Evolutionary conservation across 2,797 vertebrate species (phyloP).

Genomic region (Etheostoma perlongum): DNA sequence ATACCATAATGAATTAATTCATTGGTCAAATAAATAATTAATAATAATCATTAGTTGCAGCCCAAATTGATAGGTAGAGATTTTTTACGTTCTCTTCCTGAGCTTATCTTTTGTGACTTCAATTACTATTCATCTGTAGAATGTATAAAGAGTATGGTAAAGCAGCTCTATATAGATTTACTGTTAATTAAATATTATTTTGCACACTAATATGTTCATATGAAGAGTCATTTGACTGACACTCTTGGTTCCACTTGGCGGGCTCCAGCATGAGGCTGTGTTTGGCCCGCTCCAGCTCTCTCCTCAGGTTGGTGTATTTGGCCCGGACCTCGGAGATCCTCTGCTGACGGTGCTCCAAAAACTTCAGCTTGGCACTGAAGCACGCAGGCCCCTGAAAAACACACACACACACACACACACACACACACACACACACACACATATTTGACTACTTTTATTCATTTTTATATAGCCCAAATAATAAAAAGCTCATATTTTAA

Average conservation of each 20-base stretch:
- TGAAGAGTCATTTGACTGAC: constrained; percentile 81
- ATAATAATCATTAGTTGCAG: background rate
- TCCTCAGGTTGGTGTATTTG: constrained; percentile 91
- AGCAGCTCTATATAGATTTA: background rate
- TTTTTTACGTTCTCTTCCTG: background rate
- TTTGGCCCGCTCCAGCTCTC: constrained; percentile 91
- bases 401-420: constrained; percentile 18
- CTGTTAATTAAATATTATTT: background rate
- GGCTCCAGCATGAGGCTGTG: constrained; percentile 91
- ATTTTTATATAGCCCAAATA: too few species aligned
- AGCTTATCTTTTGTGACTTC: background rate
- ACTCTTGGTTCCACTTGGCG: constrained; percentile 91
- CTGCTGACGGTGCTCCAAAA: constrained; percentile 92
- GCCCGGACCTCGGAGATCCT: constrained; percentile 90
- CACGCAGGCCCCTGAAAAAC: constrained; percentile 85
- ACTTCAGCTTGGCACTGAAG: constrained; percentile 93
- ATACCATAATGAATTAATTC: background rate
- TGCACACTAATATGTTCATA: background rate
- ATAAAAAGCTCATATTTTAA: background rate
- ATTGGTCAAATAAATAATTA: background rate
- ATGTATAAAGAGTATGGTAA: background rate
- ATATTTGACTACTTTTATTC: too few species aligned
- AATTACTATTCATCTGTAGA: too few species aligned
- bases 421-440: too few species aligned
- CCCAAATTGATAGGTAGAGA: background rate